Evolutionary conservation across 1,140 invertebrate genomes (phyloP), one percentile per base, ranked within the genome.

Genomic region (Drosophila arawakana): DNA sequence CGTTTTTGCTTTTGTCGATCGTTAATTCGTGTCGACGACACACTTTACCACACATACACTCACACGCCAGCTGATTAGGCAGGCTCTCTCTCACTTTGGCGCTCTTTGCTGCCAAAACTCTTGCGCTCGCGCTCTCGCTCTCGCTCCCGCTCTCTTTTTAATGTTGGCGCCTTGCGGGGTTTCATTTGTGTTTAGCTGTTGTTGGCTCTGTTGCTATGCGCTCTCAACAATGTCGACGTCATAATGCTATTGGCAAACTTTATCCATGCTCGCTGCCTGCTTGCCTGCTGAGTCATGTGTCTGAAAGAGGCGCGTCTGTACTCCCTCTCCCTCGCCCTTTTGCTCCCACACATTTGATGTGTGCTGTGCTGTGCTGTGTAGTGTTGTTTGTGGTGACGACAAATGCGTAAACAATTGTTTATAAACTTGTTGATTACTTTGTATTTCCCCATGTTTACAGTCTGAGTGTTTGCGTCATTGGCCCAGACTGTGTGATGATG

Each of bases 171-270:
- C 46, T 61, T 66, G 50, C 13, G 62, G 52, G 59, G 58, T 69
- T 69, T 77, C 47, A 35, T 43, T 73, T 41, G 39, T 21, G 18
- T 21, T 21, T 21, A 21, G 18, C 11, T 30, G 30, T 39, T 15
- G 8, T 55, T 37, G 35, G 35, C 25, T 34, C 54, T 58, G 65
- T 46, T 57, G 66, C 41, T 59, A 46, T 30, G 59, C 65, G 70
- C 78, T 67, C 18, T 9, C 25, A 6, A 30, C 25, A 30, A 4
- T 5, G 25, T 35, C 49, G 61, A 77, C 71, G 81, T 86, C 82
- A 88, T 58, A 60, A 44, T 65, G 82, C 76, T 86, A 78, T 85
- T 81, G 75, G 66, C 72, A 71, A 85, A 81, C 65, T 70, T 57
- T 62, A 43, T 57, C 63, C 47, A 66, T 50, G 46, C 25, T 30